A percentile compares a stretch with the other conserved stretches of the same genome.
These are phyloP conservation scores for Lepeophtheirus salmonis DNA, from an alignment of 1,140 invertebrate species.

Conservation along the genomic window DNA sequence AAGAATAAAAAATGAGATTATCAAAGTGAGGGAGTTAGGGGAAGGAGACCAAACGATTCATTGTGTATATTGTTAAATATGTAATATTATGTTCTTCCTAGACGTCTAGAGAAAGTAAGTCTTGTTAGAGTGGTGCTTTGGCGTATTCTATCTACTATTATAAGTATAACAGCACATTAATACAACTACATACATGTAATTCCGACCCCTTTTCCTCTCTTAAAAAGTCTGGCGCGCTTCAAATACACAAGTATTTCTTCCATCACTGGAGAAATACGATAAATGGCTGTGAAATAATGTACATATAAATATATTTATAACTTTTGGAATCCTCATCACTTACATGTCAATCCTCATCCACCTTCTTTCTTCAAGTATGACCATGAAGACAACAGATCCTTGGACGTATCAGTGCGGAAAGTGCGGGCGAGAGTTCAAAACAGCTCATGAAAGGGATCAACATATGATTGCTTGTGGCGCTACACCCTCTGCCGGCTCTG, in stretches of 20 bases:
- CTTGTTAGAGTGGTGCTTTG: neutral
- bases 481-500: neutral
- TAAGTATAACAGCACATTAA: neutral
- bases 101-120: neutral
- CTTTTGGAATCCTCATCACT: too few species aligned
- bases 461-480: constrained; percentile 6
- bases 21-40: too few species aligned
- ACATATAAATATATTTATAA: neutral
- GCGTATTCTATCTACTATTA: neutral
- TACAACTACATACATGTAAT: neutral
- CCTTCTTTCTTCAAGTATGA: neutral
- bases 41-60: too few species aligned
- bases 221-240: neutral
- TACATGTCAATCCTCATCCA: neutral
- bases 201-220: neutral
- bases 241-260: too few species aligned
- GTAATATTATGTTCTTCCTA: too few species aligned
- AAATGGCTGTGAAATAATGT: neutral
- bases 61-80: too few species aligned
- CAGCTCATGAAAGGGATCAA: neutral
- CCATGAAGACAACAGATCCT: constrained; percentile 2
- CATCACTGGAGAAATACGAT: neutral
- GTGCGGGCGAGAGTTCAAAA: constrained; percentile 15
- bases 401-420: constrained; percentile 17
- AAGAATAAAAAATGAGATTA: too few species aligned